phyloP scores from a whole-genome alignment of 2,113 vertebrate genomes.

The Cynoglossus semilaevis region DNA sequence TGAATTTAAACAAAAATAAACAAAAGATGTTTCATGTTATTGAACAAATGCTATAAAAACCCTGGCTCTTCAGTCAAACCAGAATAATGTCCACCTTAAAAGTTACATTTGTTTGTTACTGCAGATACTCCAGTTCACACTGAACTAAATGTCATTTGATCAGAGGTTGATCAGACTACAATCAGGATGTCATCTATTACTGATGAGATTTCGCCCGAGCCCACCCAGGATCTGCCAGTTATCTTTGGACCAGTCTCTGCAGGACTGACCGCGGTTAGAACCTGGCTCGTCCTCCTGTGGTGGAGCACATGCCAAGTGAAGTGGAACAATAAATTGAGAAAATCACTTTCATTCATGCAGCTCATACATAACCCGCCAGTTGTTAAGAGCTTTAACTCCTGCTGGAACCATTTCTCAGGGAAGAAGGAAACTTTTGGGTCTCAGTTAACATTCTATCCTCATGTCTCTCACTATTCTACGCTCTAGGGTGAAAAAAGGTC shows the following conservation, averaged over 20 bases:
- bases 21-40: not conserved
- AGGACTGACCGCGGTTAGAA: conserved; percentile 45
- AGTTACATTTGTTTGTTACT: too few relatives aligned
- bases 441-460: conserved; percentile 7
- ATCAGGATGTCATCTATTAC: conserved; percentile 25
- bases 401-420: conserved; percentile 16
- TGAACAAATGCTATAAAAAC: too few relatives aligned
- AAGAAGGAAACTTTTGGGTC: conserved; percentile 6
- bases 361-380: conserved; percentile 34
- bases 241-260: conserved; percentile 56
- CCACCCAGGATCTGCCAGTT: conserved; percentile 56
- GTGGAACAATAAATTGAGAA: conserved; percentile 39
- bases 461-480: too few relatives aligned
- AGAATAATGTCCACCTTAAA: too few relatives aligned
- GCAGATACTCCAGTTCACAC: not conserved
- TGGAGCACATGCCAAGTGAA: conserved; percentile 21
- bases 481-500: not conserved
- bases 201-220: conserved; percentile 41
- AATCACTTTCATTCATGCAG: conserved; percentile 40
- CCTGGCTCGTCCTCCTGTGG: conserved; percentile 36
- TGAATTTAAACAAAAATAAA: conserved; percentile 17
- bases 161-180: conserved; percentile 6
- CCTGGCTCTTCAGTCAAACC: too few relatives aligned
- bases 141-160: conserved; percentile 24
- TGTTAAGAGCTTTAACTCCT: conserved; percentile 2